Conservation (phyloP, 2,888 invertebrate species). For the Allygus modestus region DNA sequence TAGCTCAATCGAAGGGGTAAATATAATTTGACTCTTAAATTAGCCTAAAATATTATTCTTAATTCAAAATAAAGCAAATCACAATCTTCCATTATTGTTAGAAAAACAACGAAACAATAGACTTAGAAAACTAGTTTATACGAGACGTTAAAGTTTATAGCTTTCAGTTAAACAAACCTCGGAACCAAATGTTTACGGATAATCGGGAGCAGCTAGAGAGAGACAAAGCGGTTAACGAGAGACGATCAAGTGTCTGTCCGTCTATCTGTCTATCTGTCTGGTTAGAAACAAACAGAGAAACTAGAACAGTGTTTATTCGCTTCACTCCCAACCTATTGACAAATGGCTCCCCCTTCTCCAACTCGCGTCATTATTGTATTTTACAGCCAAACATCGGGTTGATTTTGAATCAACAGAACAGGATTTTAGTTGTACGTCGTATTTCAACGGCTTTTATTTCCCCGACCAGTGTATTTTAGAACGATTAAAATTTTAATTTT, state of each 20-base stretch:
- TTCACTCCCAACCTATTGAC: not conserved
- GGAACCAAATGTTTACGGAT: not conserved
- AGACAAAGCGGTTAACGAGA: not conserved
- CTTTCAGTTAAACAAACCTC: constrained; percentile 8
- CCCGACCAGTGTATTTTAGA: no score
- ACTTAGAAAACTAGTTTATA: not conserved
- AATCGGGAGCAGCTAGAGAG: not conserved
- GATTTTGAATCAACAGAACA: no score
- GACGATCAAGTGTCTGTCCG: constrained; percentile 5
- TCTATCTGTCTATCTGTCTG: not conserved
- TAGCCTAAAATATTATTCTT: no score
- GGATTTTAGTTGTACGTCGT: no score
- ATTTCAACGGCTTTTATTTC: no score
- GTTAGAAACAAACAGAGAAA: not conserved
- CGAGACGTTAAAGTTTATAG: not conserved
- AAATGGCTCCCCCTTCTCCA: not conserved
- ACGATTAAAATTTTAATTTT: no score
- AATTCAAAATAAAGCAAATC: no score
- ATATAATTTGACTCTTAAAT: no score
- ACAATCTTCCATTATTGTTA: no score
- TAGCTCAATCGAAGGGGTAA: no score
- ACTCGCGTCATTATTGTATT: not conserved
- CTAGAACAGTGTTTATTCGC: constrained; percentile 8
- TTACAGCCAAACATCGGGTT: not conserved
- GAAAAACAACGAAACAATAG: not conserved